Conservation (phyloP, 2,113 vertebrate species). For the Triplophysa siluroides region DNA sequence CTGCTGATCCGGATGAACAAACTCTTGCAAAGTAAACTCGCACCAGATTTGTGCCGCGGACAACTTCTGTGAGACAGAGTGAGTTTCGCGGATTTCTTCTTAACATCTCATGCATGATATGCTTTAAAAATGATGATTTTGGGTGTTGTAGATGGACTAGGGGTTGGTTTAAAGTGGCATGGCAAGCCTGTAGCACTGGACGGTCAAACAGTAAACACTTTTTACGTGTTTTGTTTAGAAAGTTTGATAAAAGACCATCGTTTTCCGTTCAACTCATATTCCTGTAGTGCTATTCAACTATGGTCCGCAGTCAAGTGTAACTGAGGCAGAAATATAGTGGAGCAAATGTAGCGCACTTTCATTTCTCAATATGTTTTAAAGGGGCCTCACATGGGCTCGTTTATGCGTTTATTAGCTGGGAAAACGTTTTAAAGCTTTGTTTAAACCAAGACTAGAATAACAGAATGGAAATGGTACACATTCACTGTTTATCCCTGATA, state of each 20-base stretch:
- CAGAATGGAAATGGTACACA: background rate
- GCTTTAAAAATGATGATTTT: background rate
- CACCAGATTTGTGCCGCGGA: background rate
- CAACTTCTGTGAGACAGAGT: constrained; percentile 16
- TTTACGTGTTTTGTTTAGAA: background rate
- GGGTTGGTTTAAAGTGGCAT: constrained; percentile 5
- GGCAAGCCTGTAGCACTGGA: background rate
- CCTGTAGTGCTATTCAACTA: background rate
- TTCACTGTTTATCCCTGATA: background rate
- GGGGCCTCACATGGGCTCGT: background rate
- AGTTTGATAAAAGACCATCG: background rate
- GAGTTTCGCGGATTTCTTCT: background rate
- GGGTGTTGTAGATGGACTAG: background rate
- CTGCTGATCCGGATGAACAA: constrained; percentile 33
- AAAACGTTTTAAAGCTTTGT: constrained; percentile 1
- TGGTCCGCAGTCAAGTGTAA: background rate
- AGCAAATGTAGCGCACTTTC: background rate
- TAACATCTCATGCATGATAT: background rate
- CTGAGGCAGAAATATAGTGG: background rate
- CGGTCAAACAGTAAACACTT: background rate
- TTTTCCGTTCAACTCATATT: background rate
- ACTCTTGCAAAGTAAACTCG: constrained; percentile 27
- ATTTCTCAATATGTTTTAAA: constrained; percentile 1
- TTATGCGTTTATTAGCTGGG: background rate
- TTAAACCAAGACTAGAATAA: background rate